These are phyloP conservation scores for Pontoporia blainvillei DNA, from an alignment of 2,113 vertebrate genomes.

Conservation along the genomic window DNA sequence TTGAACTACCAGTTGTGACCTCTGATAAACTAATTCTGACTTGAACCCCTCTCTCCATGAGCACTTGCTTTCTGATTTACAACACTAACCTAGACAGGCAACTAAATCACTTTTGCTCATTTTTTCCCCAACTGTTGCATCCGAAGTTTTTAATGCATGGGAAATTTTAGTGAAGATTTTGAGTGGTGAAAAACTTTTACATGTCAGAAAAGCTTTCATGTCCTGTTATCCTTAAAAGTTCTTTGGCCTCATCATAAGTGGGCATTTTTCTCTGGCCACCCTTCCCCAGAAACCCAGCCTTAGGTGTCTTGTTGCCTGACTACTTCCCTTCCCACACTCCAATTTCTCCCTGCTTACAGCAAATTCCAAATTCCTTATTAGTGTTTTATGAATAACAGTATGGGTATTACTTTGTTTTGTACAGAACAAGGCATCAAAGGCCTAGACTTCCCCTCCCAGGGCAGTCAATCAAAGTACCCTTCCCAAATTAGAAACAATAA, in stretches of 20 bases:
- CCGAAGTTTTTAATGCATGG: background rate
- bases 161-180: background rate
- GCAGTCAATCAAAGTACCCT: background rate
- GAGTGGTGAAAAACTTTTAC: background rate
- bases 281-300: background rate
- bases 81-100: background rate
- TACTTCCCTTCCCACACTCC: background rate
- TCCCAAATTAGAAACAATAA: background rate
- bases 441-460: background rate
- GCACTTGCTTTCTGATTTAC: background rate
- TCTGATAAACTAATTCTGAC: background rate
- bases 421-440: background rate
- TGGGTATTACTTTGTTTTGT: background rate
- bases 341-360: background rate
- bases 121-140: background rate
- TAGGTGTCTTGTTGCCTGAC: too few species aligned
- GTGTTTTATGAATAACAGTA: background rate
- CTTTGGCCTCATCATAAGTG: background rate
- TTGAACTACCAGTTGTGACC: background rate
- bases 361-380: background rate
- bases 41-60: background rate
- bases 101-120: background rate
- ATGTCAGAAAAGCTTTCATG: background rate
- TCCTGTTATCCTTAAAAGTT: background rate
- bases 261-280: background rate